Percentiles rank a stretch among this genome's conserved stretches.
Evolutionary conservation across 2,797 vertebrate genomes (phyloP).

Genomic region (Danio choprae): DNA sequence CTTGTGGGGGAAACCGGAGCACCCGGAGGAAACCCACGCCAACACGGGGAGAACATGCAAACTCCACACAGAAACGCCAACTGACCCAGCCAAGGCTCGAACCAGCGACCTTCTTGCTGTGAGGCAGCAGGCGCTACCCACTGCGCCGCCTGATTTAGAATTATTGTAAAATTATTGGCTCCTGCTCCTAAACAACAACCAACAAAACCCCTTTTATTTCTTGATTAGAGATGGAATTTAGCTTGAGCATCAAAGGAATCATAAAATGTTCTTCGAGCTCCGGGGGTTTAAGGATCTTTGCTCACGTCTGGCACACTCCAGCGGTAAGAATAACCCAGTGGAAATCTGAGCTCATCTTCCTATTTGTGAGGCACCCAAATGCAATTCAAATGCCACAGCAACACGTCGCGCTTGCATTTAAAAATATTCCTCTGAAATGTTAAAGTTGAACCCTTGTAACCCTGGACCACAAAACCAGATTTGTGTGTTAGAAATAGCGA

Average conservation of each 20-base stretch:
- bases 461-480: no score
- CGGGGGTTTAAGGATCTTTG: not conserved
- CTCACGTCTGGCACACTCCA: not conserved
- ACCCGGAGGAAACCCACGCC: no score
- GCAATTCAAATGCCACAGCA: not conserved
- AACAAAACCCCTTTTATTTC: not conserved
- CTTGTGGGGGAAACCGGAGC: no score
- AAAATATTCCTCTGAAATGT: not conserved
- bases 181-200: no score
- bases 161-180: no score
- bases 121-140: no score
- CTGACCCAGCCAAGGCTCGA: no score
- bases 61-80: no score
- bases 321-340: not conserved
- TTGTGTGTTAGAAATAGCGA: no score
- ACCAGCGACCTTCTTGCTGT: no score
- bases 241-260: not conserved
- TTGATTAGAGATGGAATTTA: not conserved
- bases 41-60: no score
- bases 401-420: not conserved
- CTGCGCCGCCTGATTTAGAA: no score
- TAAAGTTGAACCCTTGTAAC: not conserved
- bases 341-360: not conserved
- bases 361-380: not conserved
- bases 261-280: not conserved